These are phyloP conservation scores for Catagonus wagneri DNA, from an alignment of 2,113 vertebrate genomes.

Conservation along the genomic window DNA sequence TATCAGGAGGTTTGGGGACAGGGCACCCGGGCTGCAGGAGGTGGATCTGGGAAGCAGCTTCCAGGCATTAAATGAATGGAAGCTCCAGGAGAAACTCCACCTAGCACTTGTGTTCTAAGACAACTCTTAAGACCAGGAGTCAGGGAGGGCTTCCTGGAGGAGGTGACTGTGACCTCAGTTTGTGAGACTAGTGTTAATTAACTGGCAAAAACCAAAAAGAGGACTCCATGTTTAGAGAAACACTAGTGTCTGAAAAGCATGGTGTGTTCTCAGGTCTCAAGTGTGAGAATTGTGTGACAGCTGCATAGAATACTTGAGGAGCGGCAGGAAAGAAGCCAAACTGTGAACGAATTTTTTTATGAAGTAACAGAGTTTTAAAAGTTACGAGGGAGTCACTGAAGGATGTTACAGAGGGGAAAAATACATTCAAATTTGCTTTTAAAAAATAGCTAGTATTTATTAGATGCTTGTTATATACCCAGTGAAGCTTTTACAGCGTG, in stretches of 20 bases:
- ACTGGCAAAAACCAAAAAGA: background rate
- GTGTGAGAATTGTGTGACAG: background rate
- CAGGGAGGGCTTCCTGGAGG: background rate
- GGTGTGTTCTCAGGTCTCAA: background rate
- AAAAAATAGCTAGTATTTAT: background rate
- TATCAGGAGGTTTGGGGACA: background rate
- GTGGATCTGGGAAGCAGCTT: background rate
- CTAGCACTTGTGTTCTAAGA: background rate
- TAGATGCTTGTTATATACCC: background rate
- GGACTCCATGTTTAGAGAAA: background rate
- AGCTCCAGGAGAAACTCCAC: background rate
- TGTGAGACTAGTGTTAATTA: background rate
- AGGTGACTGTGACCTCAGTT: background rate
- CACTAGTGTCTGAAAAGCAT: background rate
- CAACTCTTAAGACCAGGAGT: background rate
- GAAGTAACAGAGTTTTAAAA: constrained; percentile 32
- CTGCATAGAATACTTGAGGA: background rate
- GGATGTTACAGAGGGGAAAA: background rate
- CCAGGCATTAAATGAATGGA: background rate
- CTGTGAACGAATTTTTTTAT: background rate
- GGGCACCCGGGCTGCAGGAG: background rate
- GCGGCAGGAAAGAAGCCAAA: background rate
- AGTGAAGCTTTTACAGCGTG: background rate
- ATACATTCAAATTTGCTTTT: background rate
- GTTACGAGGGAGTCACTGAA: background rate